Evolutionary conservation across 2,113 vertebrate species (phyloP), one percentile per base, ranked within the genome.

Genomic region (Charina bottae): DNA sequence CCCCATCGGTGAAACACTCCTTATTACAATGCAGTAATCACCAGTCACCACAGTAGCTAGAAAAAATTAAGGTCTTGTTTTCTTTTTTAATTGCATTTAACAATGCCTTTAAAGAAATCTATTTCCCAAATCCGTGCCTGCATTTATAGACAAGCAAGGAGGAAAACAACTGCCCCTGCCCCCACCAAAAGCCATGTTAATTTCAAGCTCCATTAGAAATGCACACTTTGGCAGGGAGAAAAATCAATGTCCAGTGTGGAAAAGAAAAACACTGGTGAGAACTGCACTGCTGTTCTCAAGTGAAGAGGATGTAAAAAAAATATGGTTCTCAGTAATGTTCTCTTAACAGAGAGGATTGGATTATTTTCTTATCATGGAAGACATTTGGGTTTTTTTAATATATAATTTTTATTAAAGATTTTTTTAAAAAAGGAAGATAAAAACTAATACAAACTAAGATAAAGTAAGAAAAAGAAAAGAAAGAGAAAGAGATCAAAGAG

Each of bases 161-260:
- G 90, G 92, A 92, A 96, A 96, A 95, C 94, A 96, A 95, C 94
- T 93, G 92, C 92, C 46, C 89, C 90, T 13, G 26, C 68, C 23
- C 87, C 88, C 59, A 86, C 94, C 94, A 90, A 96, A 88, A 94
- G 42, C 64, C 87, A 54, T 95, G 96, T 97, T 97, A 94, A 97
- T 97, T 97, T 97, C 96, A 96, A 96, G 96, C 95, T 96, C 95
- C 96, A 97, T 97, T 97, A 97, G 96, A 97, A 97, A 96, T 92
- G 94, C 91, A 93, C 93, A 93, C n/a, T 93, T 94, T 94, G 94
- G 93, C 91, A 94, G 91, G 83, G 93, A 95, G 95, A 95, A 96
- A 85, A 97, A 97, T 97, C 97, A 97, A 96, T 97, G 94, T 95
- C 96, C 97, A 94, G 92, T 90, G 89, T 90, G 90, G 94, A 58